These are phyloP conservation scores for Melitaea cinxia DNA, from an alignment of 1,140 invertebrate species.

Conservation along the genomic window DNA sequence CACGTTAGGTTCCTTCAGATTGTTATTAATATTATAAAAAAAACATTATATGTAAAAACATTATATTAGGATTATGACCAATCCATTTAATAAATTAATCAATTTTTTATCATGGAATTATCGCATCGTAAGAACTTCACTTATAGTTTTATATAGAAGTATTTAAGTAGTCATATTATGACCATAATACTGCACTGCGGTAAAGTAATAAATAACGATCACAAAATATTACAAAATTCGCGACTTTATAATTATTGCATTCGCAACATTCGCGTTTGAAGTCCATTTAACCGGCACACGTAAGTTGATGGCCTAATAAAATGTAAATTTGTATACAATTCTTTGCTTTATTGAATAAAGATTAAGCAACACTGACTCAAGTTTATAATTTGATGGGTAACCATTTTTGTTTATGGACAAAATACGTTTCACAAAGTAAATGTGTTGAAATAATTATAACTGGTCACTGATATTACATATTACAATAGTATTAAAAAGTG, in stretches of 20 bases:
- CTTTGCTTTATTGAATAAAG: not conserved
- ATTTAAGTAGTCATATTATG: not conserved
- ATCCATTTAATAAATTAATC: no score
- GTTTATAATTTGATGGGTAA: not conserved
- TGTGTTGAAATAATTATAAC: no score
- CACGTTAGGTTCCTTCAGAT: no score
- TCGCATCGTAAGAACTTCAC: no score
- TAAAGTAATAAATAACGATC: not conserved
- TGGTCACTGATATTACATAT: no score
- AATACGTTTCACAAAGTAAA: no score
- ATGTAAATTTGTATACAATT: not conserved
- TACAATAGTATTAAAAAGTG: no score
- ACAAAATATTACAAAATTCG: not conserved
- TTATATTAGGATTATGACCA: no score
- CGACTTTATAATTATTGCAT: constrained; percentile 8
- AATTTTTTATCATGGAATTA: no score
- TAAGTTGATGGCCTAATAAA: not conserved
- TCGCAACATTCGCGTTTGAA: constrained; percentile 6
- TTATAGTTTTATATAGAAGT: not conserved
- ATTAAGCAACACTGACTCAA: not conserved
- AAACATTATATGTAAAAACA: no score
- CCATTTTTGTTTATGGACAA: no score
- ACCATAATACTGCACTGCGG: not conserved
- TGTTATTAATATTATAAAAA: no score
- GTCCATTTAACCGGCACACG: constrained; percentile 3